Percentiles rank a stretch among this genome's conserved stretches.
phyloP scores from a whole-genome alignment of 2,888 invertebrate species.

The Aporophyla nigra region DNA sequence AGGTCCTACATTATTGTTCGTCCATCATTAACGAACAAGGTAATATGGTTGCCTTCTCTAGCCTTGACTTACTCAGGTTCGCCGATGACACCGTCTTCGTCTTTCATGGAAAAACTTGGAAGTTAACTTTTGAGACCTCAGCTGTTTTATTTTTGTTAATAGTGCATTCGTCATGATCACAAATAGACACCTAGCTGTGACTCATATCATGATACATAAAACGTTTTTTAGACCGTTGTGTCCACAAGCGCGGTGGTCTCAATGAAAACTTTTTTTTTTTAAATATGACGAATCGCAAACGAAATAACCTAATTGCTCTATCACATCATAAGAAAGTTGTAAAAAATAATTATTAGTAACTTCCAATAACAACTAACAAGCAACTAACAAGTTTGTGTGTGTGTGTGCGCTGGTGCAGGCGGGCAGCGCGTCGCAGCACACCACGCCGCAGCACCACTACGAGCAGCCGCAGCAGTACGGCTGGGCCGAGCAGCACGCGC shows the following conservation, averaged over 20 bases:
- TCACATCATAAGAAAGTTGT: not conserved
- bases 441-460: constrained; percentile 71
- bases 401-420: constrained; percentile 56
- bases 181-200: too few relatives aligned
- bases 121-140: not conserved
- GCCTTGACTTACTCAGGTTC: not conserved
- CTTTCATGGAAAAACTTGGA: not conserved
- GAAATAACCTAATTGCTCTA: not conserved
- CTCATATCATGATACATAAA: too few relatives aligned
- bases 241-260: too few relatives aligned
- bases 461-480: constrained; percentile 63
- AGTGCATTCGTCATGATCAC: too few relatives aligned
- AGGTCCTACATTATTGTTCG: not conserved
- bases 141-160: too few relatives aligned
- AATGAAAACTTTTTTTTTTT: too few relatives aligned
- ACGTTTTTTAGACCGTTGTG: too few relatives aligned
- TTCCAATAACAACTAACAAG: not conserved
- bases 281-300: too few relatives aligned
- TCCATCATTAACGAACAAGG: too few relatives aligned
- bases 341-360: not conserved
- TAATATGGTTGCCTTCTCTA: not conserved
- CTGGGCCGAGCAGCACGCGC: constrained; percentile 67
- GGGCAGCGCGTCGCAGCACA: constrained; percentile 60
- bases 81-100: not conserved
- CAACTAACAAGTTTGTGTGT: constrained; percentile 46